phyloP scores from a whole-genome alignment of 2,797 vertebrate genomes.

The Pantherophis alleghaniensis region DNA sequence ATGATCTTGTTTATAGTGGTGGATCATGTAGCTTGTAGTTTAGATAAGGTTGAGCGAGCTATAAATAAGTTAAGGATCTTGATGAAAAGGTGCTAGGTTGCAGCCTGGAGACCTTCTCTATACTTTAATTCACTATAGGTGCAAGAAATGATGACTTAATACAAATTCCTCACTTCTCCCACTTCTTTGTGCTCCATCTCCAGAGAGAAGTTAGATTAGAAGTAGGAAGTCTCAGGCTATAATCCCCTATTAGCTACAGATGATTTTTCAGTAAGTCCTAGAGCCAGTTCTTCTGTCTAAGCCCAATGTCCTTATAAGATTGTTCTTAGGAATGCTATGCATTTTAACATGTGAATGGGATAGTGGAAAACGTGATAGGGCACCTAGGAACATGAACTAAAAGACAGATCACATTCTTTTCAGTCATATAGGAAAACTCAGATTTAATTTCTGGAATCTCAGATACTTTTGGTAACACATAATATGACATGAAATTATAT shows the following conservation, averaged over 20 bases:
- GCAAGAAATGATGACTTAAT: not conserved
- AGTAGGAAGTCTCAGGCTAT: not conserved
- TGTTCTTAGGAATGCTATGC: not conserved
- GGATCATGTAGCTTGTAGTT: not conserved
- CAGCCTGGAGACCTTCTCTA: not conserved
- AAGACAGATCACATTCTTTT: not conserved
- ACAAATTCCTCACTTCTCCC: not conserved
- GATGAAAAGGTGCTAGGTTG: not conserved
- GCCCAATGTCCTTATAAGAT: not conserved
- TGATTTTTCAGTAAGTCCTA: not conserved
- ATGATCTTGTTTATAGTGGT: not conserved
- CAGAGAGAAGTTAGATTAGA: not conserved
- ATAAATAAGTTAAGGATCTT: not conserved
- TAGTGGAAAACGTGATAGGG: not conserved
- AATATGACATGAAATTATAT: not conserved
- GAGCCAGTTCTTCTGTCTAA: not conserved
- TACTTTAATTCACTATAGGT: not conserved
- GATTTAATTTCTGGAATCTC: not conserved
- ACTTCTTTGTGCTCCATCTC: not conserved
- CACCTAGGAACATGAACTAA: not conserved
- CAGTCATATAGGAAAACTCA: not conserved
- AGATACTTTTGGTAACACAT: not conserved
- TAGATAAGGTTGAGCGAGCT: not conserved
- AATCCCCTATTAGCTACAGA: not conserved
- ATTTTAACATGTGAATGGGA: not conserved